These are phyloP conservation scores for Ferdinandea cuprea DNA, from an alignment of 2,888 invertebrate genomes.

Conservation along the genomic window DNA sequence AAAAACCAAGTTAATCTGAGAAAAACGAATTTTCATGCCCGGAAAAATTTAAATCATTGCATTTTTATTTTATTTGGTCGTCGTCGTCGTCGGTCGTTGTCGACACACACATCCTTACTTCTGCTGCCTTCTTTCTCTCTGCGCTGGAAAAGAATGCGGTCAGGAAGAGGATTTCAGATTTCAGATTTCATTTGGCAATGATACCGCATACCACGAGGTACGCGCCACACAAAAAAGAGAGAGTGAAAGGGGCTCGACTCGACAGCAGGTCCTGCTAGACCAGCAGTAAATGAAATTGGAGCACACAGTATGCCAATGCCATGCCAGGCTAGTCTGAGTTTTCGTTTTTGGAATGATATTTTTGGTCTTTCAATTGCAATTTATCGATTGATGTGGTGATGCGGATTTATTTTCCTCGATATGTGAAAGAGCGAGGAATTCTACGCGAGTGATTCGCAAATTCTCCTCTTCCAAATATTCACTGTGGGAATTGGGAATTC, in stretches of 20 bases:
- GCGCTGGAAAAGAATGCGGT: background rate
- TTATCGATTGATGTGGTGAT: constrained; percentile 54
- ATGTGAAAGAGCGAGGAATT: constrained; percentile 4
- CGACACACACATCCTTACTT: background rate
- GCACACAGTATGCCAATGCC: constrained; percentile 4
- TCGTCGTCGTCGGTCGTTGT: background rate
- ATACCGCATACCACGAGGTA: background rate
- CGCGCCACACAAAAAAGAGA: background rate
- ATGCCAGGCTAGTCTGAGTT: constrained; percentile 3
- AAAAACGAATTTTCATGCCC: constrained; percentile 51
- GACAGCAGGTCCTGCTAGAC: background rate
- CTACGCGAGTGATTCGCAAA: constrained; percentile 6
- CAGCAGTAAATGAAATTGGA: constrained; percentile 44
- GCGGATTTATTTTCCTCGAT: constrained; percentile 18
- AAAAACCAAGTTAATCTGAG: constrained; percentile 34
- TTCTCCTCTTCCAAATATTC: constrained; percentile 3
- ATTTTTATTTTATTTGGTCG: constrained; percentile 31
- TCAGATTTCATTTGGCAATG: constrained; percentile 21
- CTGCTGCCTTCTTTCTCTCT: too few relatives aligned
- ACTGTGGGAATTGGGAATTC: constrained; percentile 28
- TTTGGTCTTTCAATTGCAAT: constrained; percentile 50
- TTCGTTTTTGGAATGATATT: constrained; percentile 42
- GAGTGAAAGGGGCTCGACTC: constrained; percentile 19
- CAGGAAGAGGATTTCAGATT: constrained; percentile 7
- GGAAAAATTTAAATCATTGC: constrained; percentile 52